A percentile compares a stretch with the other conserved stretches of the same genome.
phyloP scores from a whole-genome alignment of 2,113 vertebrate genomes.

The Hirundichthys speculiger region DNA sequence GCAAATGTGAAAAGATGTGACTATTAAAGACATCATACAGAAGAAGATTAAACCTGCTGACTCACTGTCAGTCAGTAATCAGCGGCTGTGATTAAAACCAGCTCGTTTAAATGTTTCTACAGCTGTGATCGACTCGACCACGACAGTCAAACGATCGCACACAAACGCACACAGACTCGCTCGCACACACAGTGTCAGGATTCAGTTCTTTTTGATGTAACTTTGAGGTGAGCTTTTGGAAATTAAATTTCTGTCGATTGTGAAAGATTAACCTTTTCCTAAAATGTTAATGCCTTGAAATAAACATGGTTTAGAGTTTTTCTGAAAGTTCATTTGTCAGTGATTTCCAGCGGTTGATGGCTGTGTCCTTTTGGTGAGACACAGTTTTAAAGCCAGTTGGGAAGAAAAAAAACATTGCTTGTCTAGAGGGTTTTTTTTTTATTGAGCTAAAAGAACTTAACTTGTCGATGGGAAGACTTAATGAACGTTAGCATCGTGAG shows the following conservation, averaged over 20 bases:
- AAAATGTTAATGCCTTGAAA: constrained; percentile 69
- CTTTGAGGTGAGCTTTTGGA: constrained; percentile 13
- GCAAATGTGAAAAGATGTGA: background rate
- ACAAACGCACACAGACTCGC: background rate
- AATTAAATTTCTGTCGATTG: constrained; percentile 64
- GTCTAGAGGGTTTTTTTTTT: constrained; percentile 14
- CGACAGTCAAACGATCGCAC: background rate
- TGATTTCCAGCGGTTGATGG: constrained; percentile 64
- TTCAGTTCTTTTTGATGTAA: constrained; percentile 25
- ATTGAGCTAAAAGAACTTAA: constrained; percentile 2
- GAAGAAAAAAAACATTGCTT: constrained; percentile 32
- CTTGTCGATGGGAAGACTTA: background rate
- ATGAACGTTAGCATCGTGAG: background rate
- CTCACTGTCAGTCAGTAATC: background rate
- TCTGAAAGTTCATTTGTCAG: constrained; percentile 76
- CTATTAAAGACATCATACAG: background rate
- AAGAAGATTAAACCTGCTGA: background rate
- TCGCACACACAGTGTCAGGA: constrained; percentile 3
- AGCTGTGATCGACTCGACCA: background rate
- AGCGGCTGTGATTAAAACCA: constrained; percentile 1
- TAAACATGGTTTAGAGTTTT: constrained; percentile 50
- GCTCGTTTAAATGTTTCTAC: background rate
- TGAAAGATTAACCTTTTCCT: constrained; percentile 70
- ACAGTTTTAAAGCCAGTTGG: constrained; percentile 30
- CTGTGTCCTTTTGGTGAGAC: constrained; percentile 73